phyloP scores from a whole-genome alignment of 2,797 vertebrate genomes.

The Centroberyx gerrardi region DNA sequence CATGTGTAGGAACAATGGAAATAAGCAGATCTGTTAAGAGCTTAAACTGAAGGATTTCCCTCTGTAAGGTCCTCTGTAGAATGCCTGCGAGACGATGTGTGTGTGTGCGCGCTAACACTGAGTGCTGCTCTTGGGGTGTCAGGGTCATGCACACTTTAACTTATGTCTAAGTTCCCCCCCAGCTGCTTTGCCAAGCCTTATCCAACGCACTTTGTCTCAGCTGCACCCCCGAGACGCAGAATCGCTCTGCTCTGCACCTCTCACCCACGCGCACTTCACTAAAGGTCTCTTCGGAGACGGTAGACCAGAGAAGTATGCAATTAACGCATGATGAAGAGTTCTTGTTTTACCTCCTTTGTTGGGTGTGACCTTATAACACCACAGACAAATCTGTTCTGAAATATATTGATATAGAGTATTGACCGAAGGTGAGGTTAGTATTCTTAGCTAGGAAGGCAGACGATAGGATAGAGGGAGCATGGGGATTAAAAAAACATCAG shows the following conservation, averaged over 20 bases:
- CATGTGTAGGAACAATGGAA: conserved; percentile 41
- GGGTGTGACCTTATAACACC: conserved; percentile 22
- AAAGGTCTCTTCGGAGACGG: conserved; percentile 29
- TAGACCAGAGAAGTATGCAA: conserved; percentile 46
- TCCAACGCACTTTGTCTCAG: conserved; percentile 78
- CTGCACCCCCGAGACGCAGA: conserved; percentile 61
- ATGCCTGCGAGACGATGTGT: conserved; percentile 34
- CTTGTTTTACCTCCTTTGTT: conserved; percentile 45
- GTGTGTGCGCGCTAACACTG: conserved; percentile 15
- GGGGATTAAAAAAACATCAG: background rate
- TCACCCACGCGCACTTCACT: conserved; percentile 66
- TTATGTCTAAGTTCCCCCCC: conserved; percentile 34
- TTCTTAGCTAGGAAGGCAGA: background rate
- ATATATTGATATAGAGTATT: background rate
- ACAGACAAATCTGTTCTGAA: conserved; percentile 28
- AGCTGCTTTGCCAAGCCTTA: conserved; percentile 71
- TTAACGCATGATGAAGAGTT: conserved; percentile 43
- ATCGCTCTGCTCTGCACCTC: conserved; percentile 33
- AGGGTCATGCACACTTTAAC: conserved; percentile 41
- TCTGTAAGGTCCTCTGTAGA: conserved; percentile 25
- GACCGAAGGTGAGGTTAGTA: background rate
- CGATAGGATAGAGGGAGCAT: background rate
- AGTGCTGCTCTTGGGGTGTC: conserved; percentile 54
- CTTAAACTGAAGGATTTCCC: conserved; percentile 60
- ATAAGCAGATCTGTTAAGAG: conserved; percentile 43